These are phyloP conservation scores for Scaptomyza graminum DNA, from an alignment of 1,140 invertebrate genomes.

Conservation along the genomic window DNA sequence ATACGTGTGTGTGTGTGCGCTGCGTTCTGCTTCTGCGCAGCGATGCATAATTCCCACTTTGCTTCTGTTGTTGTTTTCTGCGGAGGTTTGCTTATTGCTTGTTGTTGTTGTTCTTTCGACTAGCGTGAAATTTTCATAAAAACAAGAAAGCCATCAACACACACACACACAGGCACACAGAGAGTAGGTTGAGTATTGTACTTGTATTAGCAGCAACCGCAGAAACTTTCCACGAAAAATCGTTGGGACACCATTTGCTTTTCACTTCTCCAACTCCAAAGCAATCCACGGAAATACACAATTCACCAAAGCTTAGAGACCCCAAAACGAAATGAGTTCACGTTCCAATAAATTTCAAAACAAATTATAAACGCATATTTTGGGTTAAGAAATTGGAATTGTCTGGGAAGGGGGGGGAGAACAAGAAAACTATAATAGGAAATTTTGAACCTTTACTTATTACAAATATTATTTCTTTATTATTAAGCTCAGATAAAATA, in stretches of 20 bases:
- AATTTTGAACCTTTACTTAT: too few relatives aligned
- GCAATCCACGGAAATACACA: slow-evolving; percentile 58
- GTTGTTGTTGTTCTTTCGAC: slow-evolving; percentile 67
- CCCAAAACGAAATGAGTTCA: slow-evolving; percentile 61
- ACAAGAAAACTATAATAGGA: too few relatives aligned
- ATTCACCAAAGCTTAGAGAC: slow-evolving; percentile 31
- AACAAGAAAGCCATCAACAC: slow-evolving; percentile 56
- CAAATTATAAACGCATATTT: slow-evolving; percentile 42
- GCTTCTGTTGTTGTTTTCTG: slow-evolving; percentile 36
- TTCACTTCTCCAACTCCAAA: slow-evolving; percentile 27
- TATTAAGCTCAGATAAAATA: too few relatives aligned
- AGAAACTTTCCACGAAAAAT: slow-evolving; percentile 78
- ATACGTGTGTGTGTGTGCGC: slow-evolving; percentile 22
- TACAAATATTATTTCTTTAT: too few relatives aligned
- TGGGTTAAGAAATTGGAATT: too few relatives aligned
- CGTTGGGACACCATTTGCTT: slow-evolving; percentile 64
- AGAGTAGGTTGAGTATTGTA: too few relatives aligned
- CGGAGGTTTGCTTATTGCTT: slow-evolving; percentile 21
- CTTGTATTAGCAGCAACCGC: slow-evolving; percentile 45
- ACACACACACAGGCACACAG: too few relatives aligned
- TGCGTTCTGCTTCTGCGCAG: slow-evolving; percentile 79
- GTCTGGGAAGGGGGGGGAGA: background rate
- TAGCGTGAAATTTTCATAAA: slow-evolving; percentile 80
- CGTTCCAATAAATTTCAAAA: slow-evolving; percentile 67
- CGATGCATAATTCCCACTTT: slow-evolving; percentile 80